Evolutionary conservation across 2,113 vertebrate species (phyloP).

Genomic region (Myxocyprinus asiaticus): DNA sequence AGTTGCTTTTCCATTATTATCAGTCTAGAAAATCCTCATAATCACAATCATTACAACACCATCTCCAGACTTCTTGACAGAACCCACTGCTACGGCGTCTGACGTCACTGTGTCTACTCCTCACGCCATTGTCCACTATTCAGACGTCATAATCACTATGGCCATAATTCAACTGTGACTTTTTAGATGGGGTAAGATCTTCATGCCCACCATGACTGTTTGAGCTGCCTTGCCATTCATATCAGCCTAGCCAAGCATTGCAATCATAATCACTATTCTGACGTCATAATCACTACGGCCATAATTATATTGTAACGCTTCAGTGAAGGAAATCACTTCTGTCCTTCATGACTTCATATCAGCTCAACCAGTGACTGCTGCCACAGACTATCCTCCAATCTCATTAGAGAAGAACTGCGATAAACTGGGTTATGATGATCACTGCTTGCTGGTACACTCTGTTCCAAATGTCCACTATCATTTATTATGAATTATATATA

Average conservation of each 20-base stretch:
- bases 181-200: background rate
- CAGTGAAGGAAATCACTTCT: background rate
- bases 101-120: too few species aligned
- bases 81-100: too few species aligned
- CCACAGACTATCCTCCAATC: constrained; percentile 38
- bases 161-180: background rate
- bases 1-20: too few species aligned
- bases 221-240: too few species aligned
- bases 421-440: constrained; percentile 36
- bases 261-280: background rate
- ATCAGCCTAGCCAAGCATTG: too few species aligned
- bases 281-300: background rate
- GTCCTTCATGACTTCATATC: constrained; percentile 1
- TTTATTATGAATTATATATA: too few species aligned
- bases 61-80: too few species aligned
- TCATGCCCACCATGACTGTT: too few species aligned
- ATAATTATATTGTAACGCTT: background rate
- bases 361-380: background rate
- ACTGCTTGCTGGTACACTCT: too few species aligned
- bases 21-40: too few species aligned
- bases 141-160: background rate
- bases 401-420: constrained; percentile 38
- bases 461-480: background rate
- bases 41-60: background rate
- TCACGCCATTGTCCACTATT: background rate